phyloP scores from a whole-genome alignment of 2,888 invertebrate genomes.

The Mycogona germanica region DNA sequence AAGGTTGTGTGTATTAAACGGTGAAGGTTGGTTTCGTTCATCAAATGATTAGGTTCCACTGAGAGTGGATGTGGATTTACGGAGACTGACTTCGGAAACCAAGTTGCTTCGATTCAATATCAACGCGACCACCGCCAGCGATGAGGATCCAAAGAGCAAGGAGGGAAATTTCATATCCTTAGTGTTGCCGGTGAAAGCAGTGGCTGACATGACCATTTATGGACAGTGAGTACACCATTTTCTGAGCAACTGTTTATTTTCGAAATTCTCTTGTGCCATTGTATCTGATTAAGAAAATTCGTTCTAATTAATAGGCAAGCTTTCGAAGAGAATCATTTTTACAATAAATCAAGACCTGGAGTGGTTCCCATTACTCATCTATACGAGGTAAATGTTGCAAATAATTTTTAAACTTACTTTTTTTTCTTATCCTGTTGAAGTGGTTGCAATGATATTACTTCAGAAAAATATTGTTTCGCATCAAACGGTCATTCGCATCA shows the following conservation, averaged over 20 bases:
- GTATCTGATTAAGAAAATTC: background rate
- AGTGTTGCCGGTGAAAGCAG: constrained; percentile 5
- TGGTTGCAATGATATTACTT: background rate
- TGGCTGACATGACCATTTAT: background rate
- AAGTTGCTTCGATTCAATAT: constrained; percentile 1
- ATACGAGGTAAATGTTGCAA: constrained; percentile 7
- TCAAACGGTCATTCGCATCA: background rate
- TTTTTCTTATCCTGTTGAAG: too few relatives aligned
- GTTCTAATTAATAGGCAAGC: too few relatives aligned
- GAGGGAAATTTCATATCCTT: background rate
- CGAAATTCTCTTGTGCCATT: background rate
- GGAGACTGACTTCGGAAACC: background rate
- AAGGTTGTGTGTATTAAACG: too few relatives aligned
- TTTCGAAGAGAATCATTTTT: constrained; percentile 5
- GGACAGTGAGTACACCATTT: constrained; percentile 1
- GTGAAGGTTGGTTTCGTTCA: too few relatives aligned
- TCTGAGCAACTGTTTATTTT: background rate
- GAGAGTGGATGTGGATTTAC: constrained; percentile 4
- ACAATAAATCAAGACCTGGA: constrained; percentile 10
- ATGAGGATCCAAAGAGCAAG: background rate
- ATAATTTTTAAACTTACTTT: too few relatives aligned
- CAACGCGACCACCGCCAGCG: constrained; percentile 4
- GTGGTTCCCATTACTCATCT: constrained; percentile 3
- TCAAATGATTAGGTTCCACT: constrained; percentile 14
- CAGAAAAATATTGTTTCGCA: background rate